A percentile compares a stretch with the other conserved stretches of the same genome.
These are phyloP conservation scores for Delia radicum DNA, from an alignment of 1,140 invertebrate species.

Conservation along the genomic window DNA sequence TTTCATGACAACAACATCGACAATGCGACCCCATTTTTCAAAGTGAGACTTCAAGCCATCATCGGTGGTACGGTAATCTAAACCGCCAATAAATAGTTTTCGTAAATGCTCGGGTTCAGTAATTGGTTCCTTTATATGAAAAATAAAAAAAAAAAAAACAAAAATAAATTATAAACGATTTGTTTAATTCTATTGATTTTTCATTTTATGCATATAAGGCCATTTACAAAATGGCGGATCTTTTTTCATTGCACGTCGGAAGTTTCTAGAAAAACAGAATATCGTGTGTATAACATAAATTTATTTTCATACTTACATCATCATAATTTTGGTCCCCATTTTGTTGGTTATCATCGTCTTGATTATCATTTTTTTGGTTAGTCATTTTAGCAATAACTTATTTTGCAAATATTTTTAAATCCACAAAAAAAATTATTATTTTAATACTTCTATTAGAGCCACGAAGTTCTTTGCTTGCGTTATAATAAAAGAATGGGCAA, in stretches of 20 bases:
- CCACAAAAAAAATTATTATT: neutral
- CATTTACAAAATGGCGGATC: constrained; percentile 50
- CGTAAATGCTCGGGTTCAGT: constrained; percentile 89
- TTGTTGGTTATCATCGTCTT: constrained; percentile 47
- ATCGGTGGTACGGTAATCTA: constrained; percentile 96
- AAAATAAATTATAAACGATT: constrained; percentile 26
- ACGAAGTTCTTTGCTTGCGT: neutral
- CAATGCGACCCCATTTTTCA: constrained; percentile 95
- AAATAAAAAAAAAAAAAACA: neutral
- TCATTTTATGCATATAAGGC: neutral
- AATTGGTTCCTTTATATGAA: constrained; percentile 43
- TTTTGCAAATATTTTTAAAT: neutral
- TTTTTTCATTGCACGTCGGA: constrained; percentile 19
- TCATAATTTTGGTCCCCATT: constrained; percentile 51
- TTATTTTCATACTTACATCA: constrained; percentile 49
- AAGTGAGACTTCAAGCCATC: constrained; percentile 93
- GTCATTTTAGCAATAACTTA: constrained; percentile 38
- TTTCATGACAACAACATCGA: constrained; percentile 98
- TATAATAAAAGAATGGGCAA: neutral
- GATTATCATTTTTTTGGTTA: constrained; percentile 37
- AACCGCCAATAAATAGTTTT: constrained; percentile 96
- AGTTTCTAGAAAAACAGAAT: neutral
- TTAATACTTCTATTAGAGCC: neutral
- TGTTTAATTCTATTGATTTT: constrained; percentile 6
- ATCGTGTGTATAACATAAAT: too few species aligned